Conservation (phyloP, 2,113 vertebrate species). For the Hippopotamus amphibius region DNA sequence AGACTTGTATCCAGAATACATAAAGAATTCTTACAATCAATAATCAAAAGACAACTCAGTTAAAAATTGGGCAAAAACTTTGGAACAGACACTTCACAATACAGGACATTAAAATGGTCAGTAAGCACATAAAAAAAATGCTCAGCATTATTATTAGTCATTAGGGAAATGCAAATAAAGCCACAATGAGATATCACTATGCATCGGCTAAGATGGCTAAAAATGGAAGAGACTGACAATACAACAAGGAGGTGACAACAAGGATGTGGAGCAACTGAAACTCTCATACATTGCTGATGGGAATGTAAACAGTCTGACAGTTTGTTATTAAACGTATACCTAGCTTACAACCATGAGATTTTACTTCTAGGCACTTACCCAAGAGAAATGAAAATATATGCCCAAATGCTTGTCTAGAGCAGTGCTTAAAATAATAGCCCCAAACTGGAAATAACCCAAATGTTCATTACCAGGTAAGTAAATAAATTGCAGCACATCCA, state of each 20-base stretch:
- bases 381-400: conserved; percentile 2
- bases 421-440: background rate
- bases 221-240: background rate
- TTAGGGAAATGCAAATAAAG: background rate
- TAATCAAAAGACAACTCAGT: conserved; percentile 9
- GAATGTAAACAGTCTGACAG: background rate
- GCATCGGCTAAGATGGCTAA: background rate
- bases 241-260: background rate
- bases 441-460: background rate
- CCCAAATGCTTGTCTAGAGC: background rate
- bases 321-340: conserved; percentile 21
- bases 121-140: background rate
- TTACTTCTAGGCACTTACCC: background rate
- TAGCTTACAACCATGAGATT: conserved; percentile 8
- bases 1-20: background rate
- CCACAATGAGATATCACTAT: background rate
- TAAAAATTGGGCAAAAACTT: conserved; percentile 11
- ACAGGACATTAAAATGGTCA: background rate
- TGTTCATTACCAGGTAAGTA: background rate
- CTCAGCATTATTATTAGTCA: background rate
- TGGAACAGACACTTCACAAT: background rate
- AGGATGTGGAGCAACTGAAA: background rate
- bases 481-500: background rate
- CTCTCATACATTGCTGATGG: background rate
- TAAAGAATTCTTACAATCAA: background rate